Base-by-base conservation (phyloP, 2,888 invertebrate genomes). In the Cataglyphis altisquamis region DNA sequence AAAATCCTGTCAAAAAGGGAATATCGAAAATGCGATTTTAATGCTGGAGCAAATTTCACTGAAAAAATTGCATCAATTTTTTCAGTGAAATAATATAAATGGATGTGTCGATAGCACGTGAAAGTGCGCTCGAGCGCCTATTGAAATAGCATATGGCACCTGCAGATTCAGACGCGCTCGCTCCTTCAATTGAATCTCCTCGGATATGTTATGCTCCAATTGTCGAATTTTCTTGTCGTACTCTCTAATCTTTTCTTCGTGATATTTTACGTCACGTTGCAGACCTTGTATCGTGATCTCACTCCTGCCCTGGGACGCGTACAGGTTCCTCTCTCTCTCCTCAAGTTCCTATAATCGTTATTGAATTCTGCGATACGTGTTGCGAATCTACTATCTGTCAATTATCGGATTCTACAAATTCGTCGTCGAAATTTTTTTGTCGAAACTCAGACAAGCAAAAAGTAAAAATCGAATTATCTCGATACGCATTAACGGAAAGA, bases 221-320 rank as follows among this genome's bases (percentile, higher is more conserved):
- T 96, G 96, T 64, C 97, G 96, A 66, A 97, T 95, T 93, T 97
- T 97, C 91, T 97, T 96, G 91, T 97, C 97, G 74, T 97, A 95
- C 88, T 98, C 98, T 90, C 97, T 97, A 62, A 96, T 96, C 93
- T 97, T 97, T 73, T 98, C 98, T 92, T 97, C 98, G 89, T 97
- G 96, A 89, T 96, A 96, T 36, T 97, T 96, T 87, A 96, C 96
- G 91, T 97, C 98, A 84, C 98, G 96, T 90, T 97, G 97, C 72
- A 97, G 94, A 0, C 97, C 97, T 92, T 97, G 97, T 64, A 97
- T 95, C 2, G 97, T 96, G 84, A 97, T 96, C 91, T 98, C 98
- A 86, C 95, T 96, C 87, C 97, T 95, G 1, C 97, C 96, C 84
- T 96, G 96, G 0, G 91, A 88, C 0, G 95, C 95, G 87, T 97